Evolutionary conservation across 2,888 invertebrate genomes (phyloP), one percentile per base, ranked within the genome.

Genomic region (Hydroisotoma schaefferi): DNA sequence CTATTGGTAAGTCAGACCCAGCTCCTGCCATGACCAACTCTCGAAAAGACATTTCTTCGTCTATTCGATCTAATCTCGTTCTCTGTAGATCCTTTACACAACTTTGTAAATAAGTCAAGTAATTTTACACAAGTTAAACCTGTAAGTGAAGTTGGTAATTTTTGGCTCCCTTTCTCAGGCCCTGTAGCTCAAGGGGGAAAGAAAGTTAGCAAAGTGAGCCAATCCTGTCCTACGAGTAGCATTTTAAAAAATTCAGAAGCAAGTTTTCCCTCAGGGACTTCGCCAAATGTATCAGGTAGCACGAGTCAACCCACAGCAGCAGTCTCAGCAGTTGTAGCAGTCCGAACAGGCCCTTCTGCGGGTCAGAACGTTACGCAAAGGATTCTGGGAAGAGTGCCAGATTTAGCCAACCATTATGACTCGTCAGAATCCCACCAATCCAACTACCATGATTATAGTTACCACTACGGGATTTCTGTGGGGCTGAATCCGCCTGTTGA

Each of bases 231-330:
- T 1, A 59, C 59, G 1, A 57, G 51, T 22, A 58, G 61, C 49
- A 65, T 65, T 27, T 23, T 65, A 4, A 65, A 65, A 55, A 59
- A 65, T 46, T 12, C 65, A 0, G 61, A 57, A 10, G 18, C 27
- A 5, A 25, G 27, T 10, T 33, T 15, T 33, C 8, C 33, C 15
- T 15, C 33, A 10, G 33, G 12, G 15, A 3, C 23, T 10, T 25
- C 25, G 22, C 27, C 18, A 48, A 48, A n/a, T 25, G 6, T 10
- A 6, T 6, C 10, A 25, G 47, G 23, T 26, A 28, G 6, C 5
- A 40, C 15, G 15, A 18, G 5, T 5, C n/a, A 15, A 5, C n/a
- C n/a, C 5, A 40, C n/a, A 15, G 15, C 40, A 8, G 40, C n/a
- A 20, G 20, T 40, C 5, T 15, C 20, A 10, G 33, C 15, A 33